Conservation (phyloP, 2,797 vertebrate species). For the Pelobates cultripes region DNA sequence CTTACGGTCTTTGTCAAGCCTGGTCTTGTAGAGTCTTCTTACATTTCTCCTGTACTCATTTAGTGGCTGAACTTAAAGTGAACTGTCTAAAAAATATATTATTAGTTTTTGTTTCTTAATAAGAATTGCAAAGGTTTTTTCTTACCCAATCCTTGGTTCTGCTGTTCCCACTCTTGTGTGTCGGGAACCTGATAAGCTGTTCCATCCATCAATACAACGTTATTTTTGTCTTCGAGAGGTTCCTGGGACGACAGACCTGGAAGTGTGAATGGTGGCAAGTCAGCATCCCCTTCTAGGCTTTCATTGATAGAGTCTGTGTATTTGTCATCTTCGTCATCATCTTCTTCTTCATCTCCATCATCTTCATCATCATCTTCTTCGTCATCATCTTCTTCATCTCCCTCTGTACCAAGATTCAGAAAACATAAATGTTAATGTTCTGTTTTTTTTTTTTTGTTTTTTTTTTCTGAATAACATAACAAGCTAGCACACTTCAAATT, state of each 20-base stretch:
- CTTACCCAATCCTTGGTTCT: conserved; percentile 92
- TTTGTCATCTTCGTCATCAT: conserved; percentile 79
- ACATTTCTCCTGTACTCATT: too few species aligned
- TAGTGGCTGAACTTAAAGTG: too few species aligned
- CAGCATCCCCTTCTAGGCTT: conserved; percentile 78
- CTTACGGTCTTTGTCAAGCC: too few species aligned
- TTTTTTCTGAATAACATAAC: too few species aligned
- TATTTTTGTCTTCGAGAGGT: conserved; percentile 72
- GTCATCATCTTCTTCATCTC: conserved; percentile 67
- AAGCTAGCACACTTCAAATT: too few species aligned
- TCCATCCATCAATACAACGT: conserved; percentile 69
- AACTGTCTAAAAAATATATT: too few species aligned
- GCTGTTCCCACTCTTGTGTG: conserved; percentile 84
- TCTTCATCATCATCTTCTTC: conserved; percentile 82
- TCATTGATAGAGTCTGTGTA: conserved; percentile 82
- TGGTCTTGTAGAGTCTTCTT: too few species aligned
- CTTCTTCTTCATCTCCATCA: conserved; percentile 81
- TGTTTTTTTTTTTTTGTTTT: too few species aligned
- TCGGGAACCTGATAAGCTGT: conserved; percentile 79
- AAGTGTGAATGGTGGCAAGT: conserved; percentile 70
- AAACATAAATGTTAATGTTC: neutral
- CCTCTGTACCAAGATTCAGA: conserved; percentile 63
- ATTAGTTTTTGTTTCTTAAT: too few species aligned
- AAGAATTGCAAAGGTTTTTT: neutral
- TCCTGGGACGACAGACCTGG: conserved; percentile 73